Evolutionary conservation across 1,140 invertebrate species (phyloP).

Genomic region (Sarcophaga peregrina): DNA sequence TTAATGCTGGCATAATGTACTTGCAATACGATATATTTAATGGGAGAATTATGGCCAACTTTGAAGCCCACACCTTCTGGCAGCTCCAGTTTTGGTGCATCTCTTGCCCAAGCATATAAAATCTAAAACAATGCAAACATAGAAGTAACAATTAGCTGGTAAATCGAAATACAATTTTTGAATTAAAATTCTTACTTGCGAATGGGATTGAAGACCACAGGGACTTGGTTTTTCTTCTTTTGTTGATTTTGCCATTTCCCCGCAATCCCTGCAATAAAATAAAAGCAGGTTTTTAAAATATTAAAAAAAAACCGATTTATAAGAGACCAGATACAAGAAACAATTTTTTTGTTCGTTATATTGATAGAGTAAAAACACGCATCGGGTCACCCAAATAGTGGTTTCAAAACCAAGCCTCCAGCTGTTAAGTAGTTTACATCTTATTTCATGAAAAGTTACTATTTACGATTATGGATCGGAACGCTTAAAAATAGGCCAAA

Average conservation of each 20-base stretch:
- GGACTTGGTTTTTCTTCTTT: slow-evolving; percentile 71
- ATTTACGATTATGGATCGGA: too few relatives aligned
- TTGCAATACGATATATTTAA: slow-evolving; percentile 88
- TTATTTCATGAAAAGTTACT: too few relatives aligned
- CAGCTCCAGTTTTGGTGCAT: slow-evolving; percentile 87
- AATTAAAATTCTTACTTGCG: slow-evolving; percentile 52
- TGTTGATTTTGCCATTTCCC: slow-evolving; percentile 82
- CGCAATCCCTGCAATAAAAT: slow-evolving; percentile 80
- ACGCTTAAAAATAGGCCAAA: too few relatives aligned
- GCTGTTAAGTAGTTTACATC: too few relatives aligned
- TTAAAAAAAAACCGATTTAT: too few relatives aligned
- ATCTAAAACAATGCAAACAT: slow-evolving; percentile 71
- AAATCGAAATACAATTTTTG: not conserved
- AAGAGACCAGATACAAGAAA: too few relatives aligned
- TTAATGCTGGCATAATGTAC: slow-evolving; percentile 89
- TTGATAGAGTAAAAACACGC: too few relatives aligned
- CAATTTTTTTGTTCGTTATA: too few relatives aligned
- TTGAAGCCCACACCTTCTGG: slow-evolving; percentile 88
- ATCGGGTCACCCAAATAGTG: too few relatives aligned
- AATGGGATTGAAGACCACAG: slow-evolving; percentile 77
- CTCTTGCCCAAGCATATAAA: slow-evolving; percentile 96
- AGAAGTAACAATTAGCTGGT: not conserved
- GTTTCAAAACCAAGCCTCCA: too few relatives aligned
- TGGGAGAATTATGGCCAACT: slow-evolving; percentile 77
- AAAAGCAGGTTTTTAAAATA: too few relatives aligned